These are phyloP conservation scores for Cliona cf. orientalis DNA, from an alignment of 37 sponge, comb jelly and placozoan species.

Conservation along the genomic window DNA sequence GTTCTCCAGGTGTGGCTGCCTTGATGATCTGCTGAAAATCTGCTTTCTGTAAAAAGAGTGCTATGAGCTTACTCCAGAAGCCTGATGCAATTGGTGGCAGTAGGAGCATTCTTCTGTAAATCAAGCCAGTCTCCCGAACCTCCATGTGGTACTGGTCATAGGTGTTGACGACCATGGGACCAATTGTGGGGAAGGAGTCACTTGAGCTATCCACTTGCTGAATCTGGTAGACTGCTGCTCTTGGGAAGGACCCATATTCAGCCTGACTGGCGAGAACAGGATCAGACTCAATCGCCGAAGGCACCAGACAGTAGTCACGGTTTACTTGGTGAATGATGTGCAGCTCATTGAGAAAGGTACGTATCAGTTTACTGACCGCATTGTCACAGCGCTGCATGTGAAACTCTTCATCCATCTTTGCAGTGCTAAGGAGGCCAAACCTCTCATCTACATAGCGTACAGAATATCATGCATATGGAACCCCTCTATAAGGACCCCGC, in stretches of 20 bases:
- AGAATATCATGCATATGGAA: no score
- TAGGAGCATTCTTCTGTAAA: constrained; percentile 50
- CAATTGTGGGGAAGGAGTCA: background rate
- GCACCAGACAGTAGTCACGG: constrained; percentile 56
- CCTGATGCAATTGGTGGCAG: constrained; percentile 68
- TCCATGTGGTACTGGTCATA: background rate
- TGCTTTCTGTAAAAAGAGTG: constrained; percentile 55
- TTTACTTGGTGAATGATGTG: constrained; percentile 54
- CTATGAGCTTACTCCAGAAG: constrained; percentile 80
- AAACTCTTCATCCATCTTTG: constrained; percentile 34
- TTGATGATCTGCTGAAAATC: constrained; percentile 48
- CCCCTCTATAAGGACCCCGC: no score
- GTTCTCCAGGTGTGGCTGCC: background rate
- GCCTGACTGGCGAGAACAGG: constrained; percentile 13
- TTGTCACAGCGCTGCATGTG: constrained; percentile 5
- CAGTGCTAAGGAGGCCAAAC: constrained; percentile 42
- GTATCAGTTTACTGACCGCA: constrained; percentile 25
- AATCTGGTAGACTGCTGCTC: background rate
- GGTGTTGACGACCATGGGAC: background rate
- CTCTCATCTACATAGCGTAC: constrained; percentile 18
- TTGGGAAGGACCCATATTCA: constrained; percentile 32
- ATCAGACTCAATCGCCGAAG: constrained; percentile 42
- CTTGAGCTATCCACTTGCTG: background rate
- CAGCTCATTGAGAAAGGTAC: constrained; percentile 42
- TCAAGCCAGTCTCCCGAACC: constrained; percentile 35